phyloP scores from a whole-genome alignment of 2,888 invertebrate species.

The Zaprionus lineosus region DNA sequence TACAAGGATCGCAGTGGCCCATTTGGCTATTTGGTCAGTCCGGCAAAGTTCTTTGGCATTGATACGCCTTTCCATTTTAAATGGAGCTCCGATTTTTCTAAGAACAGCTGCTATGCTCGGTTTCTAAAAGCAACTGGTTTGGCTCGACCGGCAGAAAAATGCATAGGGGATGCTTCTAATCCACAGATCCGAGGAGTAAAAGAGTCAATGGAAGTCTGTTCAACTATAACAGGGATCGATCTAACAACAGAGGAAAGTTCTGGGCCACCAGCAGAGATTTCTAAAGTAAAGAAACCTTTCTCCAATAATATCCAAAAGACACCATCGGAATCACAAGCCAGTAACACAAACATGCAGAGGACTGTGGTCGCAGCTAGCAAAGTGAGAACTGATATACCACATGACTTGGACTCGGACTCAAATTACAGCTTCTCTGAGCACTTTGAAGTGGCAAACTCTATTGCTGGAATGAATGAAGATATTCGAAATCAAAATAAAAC shows the following conservation, averaged over 20 bases:
- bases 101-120: slow-evolving; percentile 75
- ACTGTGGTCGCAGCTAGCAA: background rate
- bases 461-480: slow-evolving; percentile 14
- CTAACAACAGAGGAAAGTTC: too few species aligned
- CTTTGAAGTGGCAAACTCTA: slow-evolving; percentile 68
- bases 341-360: background rate
- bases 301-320: slow-evolving; percentile 42
- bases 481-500: background rate
- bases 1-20: slow-evolving; percentile 70
- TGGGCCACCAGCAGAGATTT: too few species aligned
- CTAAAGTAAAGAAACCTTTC: too few species aligned
- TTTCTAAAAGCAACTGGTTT: slow-evolving; percentile 77
- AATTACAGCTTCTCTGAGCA: slow-evolving; percentile 83
- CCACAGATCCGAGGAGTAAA: slow-evolving; percentile 47
- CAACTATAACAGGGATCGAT: too few species aligned
- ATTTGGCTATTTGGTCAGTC: slow-evolving; percentile 26
- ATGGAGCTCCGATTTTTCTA: slow-evolving; percentile 57
- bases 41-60: slow-evolving; percentile 57
- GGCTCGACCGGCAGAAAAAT: slow-evolving; percentile 43
- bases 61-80: slow-evolving; percentile 65
- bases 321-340: background rate
- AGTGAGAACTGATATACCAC: slow-evolving; percentile 15
- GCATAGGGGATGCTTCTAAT: slow-evolving; percentile 48
- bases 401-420: slow-evolving; percentile 80
- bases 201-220: background rate